A percentile compares a stretch with the other conserved stretches of the same genome.
phyloP scores from a whole-genome alignment of 2,888 invertebrate species.

The Caenorhabditis wallacei region DNA sequence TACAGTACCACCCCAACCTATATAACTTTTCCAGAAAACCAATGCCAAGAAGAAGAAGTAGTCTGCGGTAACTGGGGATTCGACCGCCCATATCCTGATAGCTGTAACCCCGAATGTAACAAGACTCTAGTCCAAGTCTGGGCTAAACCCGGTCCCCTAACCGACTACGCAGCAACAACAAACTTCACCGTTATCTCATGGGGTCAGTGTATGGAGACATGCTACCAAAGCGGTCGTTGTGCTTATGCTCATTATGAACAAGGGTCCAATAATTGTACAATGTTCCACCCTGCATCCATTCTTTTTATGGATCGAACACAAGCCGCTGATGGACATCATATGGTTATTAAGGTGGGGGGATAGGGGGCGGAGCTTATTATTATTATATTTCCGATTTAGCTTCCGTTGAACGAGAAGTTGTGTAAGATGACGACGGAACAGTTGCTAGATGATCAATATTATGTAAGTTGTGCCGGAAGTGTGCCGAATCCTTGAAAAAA shows the following conservation, averaged over 20 bases:
- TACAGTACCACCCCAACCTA: too few relatives aligned
- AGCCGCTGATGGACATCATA: background rate
- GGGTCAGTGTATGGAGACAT: conserved; percentile 14
- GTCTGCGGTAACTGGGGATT: conserved; percentile 38
- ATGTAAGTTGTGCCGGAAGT: too few relatives aligned
- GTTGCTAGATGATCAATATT: conserved; percentile 33
- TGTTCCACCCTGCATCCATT: too few relatives aligned
- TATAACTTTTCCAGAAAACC: too few relatives aligned
- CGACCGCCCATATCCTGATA: conserved; percentile 36
- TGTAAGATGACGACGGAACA: conserved; percentile 32
- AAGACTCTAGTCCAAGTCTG: conserved; percentile 23
- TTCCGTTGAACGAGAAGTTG: conserved; percentile 12
- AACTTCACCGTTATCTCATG: background rate
- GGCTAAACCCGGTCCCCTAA: conserved; percentile 11
- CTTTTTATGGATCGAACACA: background rate
- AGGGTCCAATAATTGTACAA: too few relatives aligned
- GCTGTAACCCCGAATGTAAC: conserved; percentile 18
- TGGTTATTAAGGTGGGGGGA: background rate
- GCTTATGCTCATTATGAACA: too few relatives aligned
- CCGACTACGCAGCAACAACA: background rate
- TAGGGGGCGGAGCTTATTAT: too few relatives aligned
- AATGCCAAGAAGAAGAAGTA: background rate
- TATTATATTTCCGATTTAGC: too few relatives aligned
- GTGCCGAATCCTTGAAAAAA: too few relatives aligned
- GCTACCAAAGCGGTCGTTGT: too few relatives aligned